Percentiles rank a stretch among this genome's conserved stretches.
These are phyloP conservation scores for Portevinia maculata DNA, from an alignment of 2,888 invertebrate species.

Conservation along the genomic window DNA sequence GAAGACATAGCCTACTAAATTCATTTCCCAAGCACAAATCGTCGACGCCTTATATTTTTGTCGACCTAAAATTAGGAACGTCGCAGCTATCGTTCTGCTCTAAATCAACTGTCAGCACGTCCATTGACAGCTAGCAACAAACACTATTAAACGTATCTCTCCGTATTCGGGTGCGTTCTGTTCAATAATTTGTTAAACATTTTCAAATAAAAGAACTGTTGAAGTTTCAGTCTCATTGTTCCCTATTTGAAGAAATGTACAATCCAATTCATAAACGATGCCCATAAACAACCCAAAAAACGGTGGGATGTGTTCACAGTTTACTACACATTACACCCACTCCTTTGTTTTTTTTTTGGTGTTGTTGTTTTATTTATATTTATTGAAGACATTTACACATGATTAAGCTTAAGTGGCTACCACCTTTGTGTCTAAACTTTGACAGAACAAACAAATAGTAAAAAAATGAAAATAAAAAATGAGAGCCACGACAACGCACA, in stretches of 20 bases:
- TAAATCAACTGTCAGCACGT: conserved; percentile 4
- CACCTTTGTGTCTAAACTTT: conserved; percentile 72
- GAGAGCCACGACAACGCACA: conserved; percentile 63
- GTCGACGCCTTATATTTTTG: too few relatives aligned
- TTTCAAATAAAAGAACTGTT: conserved; percentile 34
- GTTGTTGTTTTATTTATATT: conserved; percentile 72
- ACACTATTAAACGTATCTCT: neutral
- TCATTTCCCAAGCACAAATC: too few relatives aligned
- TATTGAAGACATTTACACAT: conserved; percentile 74
- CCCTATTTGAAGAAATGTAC: conserved; percentile 4
- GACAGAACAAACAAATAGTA: conserved; percentile 43
- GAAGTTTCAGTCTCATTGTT: conserved; percentile 12
- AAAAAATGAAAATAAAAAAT: too few relatives aligned
- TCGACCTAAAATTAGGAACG: too few relatives aligned
- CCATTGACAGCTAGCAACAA: neutral
- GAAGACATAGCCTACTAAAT: too few relatives aligned
- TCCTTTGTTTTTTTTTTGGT: conserved; percentile 26
- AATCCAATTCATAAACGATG: conserved; percentile 25
- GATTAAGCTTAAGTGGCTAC: conserved; percentile 74
- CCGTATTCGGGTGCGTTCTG: conserved; percentile 30
- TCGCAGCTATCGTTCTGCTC: too few relatives aligned
- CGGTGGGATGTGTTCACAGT: conserved; percentile 64
- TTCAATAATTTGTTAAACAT: conserved; percentile 25
- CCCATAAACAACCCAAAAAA: conserved; percentile 41
- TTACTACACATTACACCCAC: conserved; percentile 64